phyloP scores from a whole-genome alignment of 1,140 invertebrate species.

The Orius insidiosus region DNA sequence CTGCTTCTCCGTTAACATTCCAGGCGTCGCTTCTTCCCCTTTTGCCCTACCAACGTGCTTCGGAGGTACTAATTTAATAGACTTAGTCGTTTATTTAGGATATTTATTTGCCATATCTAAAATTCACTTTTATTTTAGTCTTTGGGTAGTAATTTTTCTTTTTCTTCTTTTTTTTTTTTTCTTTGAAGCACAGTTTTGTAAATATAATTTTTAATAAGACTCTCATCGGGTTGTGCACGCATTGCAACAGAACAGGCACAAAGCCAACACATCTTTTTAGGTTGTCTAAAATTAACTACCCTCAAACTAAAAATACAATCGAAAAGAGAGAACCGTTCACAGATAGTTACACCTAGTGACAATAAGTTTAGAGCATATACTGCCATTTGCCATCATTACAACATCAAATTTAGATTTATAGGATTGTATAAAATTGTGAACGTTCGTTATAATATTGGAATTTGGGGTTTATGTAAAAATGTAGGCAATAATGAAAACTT shows the following conservation, averaged over 20 bases:
- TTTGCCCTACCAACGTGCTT: conserved; percentile 13
- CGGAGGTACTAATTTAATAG: conserved; percentile 12
- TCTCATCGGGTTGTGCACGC: neutral
- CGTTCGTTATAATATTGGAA: neutral
- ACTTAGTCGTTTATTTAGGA: too few species aligned
- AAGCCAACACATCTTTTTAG: neutral
- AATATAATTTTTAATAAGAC: conserved; percentile 6
- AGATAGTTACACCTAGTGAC: conserved; percentile 13
- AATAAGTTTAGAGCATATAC: conserved; percentile 10
- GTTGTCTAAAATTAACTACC: neutral
- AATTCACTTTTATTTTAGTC: conserved; percentile 4
- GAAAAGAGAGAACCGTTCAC: neutral
- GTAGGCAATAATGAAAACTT: conserved; percentile 1
- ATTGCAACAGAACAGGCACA: conserved; percentile 2
- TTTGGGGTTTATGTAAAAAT: conserved; percentile 7
- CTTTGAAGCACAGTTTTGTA: conserved; percentile 4
- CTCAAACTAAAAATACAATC: conserved; percentile 2
- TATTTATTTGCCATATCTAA: neutral
- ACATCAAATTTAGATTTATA: conserved; percentile 6
- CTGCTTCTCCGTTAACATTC: conserved; percentile 11
- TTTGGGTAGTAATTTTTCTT: conserved; percentile 2
- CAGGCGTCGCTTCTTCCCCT: neutral
- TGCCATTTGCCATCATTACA: neutral
- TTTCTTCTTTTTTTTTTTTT: too few species aligned
- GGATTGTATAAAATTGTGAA: neutral